A percentile compares a stretch with the other conserved stretches of the same genome.
phyloP scores from a whole-genome alignment of 2,797 vertebrate genomes.

The Tachyglossus aculeatus region DNA sequence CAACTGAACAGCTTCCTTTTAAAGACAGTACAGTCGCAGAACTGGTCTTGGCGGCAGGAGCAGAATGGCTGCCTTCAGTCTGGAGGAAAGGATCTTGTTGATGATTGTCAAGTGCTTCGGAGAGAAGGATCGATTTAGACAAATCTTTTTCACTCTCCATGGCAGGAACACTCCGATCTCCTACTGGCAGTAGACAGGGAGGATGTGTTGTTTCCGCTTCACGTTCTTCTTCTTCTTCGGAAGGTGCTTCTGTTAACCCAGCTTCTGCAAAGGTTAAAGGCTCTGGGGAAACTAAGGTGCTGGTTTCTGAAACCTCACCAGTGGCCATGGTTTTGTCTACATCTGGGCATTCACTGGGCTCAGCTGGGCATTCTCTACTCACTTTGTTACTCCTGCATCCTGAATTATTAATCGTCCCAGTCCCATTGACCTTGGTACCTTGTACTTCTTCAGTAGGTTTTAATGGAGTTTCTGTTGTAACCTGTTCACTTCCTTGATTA shows the following conservation, averaged over 20 bases:
- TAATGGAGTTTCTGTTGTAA: conserved; percentile 61
- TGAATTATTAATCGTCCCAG: conserved; percentile 60
- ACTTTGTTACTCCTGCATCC: conserved; percentile 47
- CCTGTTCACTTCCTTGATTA: conserved; percentile 62
- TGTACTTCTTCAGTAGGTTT: conserved; percentile 60
- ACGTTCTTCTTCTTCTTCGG: conserved; percentile 42
- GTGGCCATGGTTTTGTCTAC: conserved; percentile 42
- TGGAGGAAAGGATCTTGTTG: conserved; percentile 29
- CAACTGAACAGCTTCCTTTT: conserved; percentile 32
- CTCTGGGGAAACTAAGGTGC: conserved; percentile 42
- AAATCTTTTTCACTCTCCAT: conserved; percentile 41
- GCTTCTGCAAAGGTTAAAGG: conserved; percentile 40
- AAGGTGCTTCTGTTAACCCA: conserved; percentile 47
- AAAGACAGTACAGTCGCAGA: not conserved
- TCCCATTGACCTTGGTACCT: conserved; percentile 71
- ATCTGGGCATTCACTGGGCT: conserved; percentile 33
- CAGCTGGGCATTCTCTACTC: conserved; percentile 56
- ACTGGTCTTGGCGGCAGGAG: not conserved
- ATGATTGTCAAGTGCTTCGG: conserved; percentile 52
- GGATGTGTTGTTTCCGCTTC: conserved; percentile 26
- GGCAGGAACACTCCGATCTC: conserved; percentile 21
- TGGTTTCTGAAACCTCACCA: conserved; percentile 60
- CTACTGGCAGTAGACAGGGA: conserved; percentile 36
- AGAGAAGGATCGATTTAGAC: conserved; percentile 5
- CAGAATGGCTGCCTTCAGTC: conserved; percentile 25